Conservation (phyloP, 1,140 invertebrate species). For the Popillia japonica region DNA sequence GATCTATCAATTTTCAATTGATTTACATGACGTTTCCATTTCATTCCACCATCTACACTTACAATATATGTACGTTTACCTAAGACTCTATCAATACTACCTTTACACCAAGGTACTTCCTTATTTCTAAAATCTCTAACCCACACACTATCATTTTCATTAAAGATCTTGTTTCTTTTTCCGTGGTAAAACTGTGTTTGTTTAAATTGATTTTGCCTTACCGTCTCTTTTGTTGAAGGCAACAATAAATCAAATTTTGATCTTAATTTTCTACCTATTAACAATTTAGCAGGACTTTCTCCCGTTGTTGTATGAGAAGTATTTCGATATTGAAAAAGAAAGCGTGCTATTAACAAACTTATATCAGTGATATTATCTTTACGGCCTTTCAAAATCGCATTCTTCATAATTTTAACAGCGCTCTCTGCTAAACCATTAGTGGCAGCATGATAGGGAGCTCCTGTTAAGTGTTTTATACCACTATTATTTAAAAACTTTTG, state of each 20-base stretch:
- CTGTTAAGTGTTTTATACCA: constrained; percentile 52
- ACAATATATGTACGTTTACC: too few species aligned
- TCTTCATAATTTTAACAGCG: constrained; percentile 58
- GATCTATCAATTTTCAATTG: background rate
- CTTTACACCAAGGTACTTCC: background rate
- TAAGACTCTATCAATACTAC: too few species aligned
- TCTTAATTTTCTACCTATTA: constrained; percentile 11
- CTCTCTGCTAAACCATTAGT: constrained; percentile 59
- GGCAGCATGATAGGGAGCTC: constrained; percentile 56
- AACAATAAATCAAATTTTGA: constrained; percentile 20
- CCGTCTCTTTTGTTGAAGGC: background rate
- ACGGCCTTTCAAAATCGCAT: background rate
- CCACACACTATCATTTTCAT: background rate
- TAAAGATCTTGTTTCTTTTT: background rate
- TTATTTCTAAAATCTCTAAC: constrained; percentile 12
- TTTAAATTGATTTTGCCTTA: background rate
- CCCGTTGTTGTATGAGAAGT: background rate
- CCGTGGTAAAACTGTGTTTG: background rate
- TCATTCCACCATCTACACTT: background rate
- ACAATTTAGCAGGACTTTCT: background rate
- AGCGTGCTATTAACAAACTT: background rate
- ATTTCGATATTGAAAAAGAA: too few species aligned
- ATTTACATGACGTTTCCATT: background rate
- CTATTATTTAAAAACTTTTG: constrained; percentile 52
- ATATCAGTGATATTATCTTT: constrained; percentile 5